A percentile compares a stretch with the other conserved stretches of the same genome.
phyloP scores from a whole-genome alignment of 1,140 invertebrate species.

The Brachionus plicatilis region DNA sequence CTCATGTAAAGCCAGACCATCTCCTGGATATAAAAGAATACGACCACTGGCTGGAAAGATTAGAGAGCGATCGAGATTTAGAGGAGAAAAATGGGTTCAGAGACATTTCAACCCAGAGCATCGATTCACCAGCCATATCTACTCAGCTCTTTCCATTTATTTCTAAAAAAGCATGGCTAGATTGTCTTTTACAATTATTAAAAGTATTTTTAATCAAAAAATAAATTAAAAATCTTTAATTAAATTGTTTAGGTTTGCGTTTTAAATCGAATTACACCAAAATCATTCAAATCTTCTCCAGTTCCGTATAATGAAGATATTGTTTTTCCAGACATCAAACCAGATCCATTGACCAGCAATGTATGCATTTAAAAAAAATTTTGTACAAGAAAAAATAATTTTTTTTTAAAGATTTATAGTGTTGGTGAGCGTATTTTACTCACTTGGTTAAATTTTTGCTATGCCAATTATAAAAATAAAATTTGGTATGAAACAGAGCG shows the following conservation, averaged over 20 bases:
- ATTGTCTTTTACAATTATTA: conserved; percentile 52
- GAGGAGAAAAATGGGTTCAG: background rate
- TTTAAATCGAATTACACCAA: conserved; percentile 50
- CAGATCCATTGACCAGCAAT: conserved; percentile 53
- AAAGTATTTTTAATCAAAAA: conserved; percentile 46
- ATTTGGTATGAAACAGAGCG: conserved; percentile 50
- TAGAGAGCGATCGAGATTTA: conserved; percentile 44
- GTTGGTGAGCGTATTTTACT: conserved; percentile 52
- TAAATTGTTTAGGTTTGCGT: conserved; percentile 47
- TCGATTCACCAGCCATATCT: conserved; percentile 43
- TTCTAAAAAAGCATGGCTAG: conserved; percentile 54
- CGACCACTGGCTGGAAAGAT: conserved; percentile 50
- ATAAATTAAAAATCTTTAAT: background rate
- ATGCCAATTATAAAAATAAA: conserved; percentile 49
- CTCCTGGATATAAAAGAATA: conserved; percentile 52
- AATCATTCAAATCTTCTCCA: conserved; percentile 46
- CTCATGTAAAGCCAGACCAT: conserved; percentile 53
- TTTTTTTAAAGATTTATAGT: conserved; percentile 46
- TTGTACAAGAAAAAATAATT: too few species aligned
- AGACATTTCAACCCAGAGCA: conserved; percentile 1
- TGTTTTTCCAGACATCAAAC: conserved; percentile 48
- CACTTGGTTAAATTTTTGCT: conserved; percentile 55
- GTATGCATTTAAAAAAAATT: background rate
- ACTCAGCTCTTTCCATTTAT: conserved; percentile 54
- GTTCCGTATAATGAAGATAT: conserved; percentile 46